phyloP scores from a whole-genome alignment of 2,113 vertebrate genomes.

The Tautogolabrus adspersus region DNA sequence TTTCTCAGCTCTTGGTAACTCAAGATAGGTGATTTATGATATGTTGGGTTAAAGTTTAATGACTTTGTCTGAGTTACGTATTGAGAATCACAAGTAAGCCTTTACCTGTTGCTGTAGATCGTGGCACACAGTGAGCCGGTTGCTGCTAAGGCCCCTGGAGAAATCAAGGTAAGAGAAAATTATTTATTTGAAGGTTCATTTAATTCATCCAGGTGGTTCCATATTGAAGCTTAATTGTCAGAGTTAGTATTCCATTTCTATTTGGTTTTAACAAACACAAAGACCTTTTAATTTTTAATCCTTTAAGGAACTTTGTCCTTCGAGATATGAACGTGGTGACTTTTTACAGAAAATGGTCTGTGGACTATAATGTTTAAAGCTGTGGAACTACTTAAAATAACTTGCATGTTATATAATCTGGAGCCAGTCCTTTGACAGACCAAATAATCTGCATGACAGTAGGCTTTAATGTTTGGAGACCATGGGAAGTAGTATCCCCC shows the following conservation, averaged over 20 bases:
- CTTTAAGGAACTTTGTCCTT: neutral
- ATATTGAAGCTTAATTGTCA: neutral
- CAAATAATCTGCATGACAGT: slow-evolving; percentile 20
- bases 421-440: slow-evolving; percentile 7
- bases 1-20: neutral
- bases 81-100: slow-evolving; percentile 11
- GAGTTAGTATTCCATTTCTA: neutral
- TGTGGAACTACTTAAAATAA: neutral
- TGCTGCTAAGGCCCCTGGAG: slow-evolving; percentile 8
- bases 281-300: neutral
- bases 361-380: neutral
- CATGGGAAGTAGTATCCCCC: neutral
- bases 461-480: slow-evolving; percentile 1
- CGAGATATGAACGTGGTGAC: neutral
- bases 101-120: slow-evolving; percentile 15
- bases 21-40: slow-evolving; percentile 55
- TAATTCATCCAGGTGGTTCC: neutral
- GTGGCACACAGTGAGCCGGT: neutral
- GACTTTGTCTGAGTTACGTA: slow-evolving; percentile 48
- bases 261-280: neutral
- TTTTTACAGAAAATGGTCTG: neutral
- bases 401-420: slow-evolving; percentile 13
- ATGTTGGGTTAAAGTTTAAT: slow-evolving; percentile 75
- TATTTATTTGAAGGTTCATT: neutral
- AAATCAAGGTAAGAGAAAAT: slow-evolving; percentile 65